Conservation (phyloP, 2,797 vertebrate genomes). For the Rousettus madagascariensis region DNA sequence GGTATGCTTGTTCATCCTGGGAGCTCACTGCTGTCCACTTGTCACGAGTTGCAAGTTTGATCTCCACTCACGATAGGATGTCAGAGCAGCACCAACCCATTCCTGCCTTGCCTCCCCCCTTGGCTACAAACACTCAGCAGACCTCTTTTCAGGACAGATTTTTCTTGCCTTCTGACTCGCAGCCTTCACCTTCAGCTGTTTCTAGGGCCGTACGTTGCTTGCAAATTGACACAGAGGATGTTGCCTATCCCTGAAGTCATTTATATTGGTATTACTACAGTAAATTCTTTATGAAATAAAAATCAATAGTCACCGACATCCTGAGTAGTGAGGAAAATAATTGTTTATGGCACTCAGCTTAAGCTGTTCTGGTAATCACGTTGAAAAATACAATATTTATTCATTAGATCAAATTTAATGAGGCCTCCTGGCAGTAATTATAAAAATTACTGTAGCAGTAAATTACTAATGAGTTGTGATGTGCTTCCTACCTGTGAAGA, state of each 20-base stretch:
- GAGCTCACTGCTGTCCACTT: not conserved
- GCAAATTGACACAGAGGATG: slow-evolving; percentile 57
- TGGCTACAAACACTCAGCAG: not conserved
- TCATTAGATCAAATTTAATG: slow-evolving; percentile 99
- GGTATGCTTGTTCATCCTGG: not conserved
- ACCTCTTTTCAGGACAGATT: not conserved
- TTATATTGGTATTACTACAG: slow-evolving; percentile 77
- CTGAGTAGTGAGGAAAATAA: slow-evolving; percentile 99
- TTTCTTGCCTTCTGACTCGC: not conserved
- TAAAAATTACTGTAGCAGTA: slow-evolving; percentile 99
- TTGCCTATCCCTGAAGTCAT: slow-evolving; percentile 76
- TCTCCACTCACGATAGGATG: not conserved
- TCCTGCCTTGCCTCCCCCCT: accelerated
- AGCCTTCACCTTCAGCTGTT: slow-evolving; percentile 53
- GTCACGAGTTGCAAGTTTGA: not conserved
- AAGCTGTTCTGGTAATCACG: slow-evolving; percentile 99
- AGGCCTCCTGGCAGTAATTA: slow-evolving; percentile 99
- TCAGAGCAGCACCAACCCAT: not conserved
- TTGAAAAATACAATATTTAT: slow-evolving; percentile 99
- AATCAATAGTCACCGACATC: slow-evolving; percentile 93
- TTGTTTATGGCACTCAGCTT: slow-evolving; percentile 99
- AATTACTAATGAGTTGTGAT: slow-evolving; percentile 98
- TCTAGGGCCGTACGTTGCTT: slow-evolving; percentile 51
- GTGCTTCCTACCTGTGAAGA: slow-evolving; percentile 97
- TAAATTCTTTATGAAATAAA: slow-evolving; percentile 87